Evolutionary conservation across 2,113 vertebrate species (phyloP).

Genomic region (Camelus bactrianus): DNA sequence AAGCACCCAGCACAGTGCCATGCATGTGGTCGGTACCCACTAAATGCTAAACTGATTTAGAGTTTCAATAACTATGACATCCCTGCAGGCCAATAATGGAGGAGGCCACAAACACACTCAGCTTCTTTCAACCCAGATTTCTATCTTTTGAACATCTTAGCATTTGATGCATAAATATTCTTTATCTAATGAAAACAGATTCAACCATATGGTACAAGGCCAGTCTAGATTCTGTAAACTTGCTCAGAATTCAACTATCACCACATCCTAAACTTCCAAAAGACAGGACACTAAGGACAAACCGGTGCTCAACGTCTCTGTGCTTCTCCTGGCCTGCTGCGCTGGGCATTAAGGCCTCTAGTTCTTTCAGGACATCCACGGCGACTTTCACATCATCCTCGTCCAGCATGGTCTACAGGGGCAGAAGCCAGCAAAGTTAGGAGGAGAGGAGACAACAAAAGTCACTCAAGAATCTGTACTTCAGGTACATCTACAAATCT

Average conservation of each 20-base stretch:
- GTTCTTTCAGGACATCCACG: slow-evolving; percentile 95
- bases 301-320: slow-evolving; percentile 91
- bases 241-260: not conserved
- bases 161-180: not conserved
- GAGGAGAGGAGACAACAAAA: not conserved
- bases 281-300: slow-evolving; percentile 24
- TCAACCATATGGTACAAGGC: not conserved
- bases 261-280: not conserved
- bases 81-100: not conserved
- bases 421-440: not conserved
- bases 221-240: not conserved
- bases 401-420: slow-evolving; percentile 91
- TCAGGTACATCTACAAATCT: not conserved
- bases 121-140: not conserved
- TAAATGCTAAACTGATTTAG: not conserved
- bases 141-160: not conserved
- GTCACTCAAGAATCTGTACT: not conserved
- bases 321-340: slow-evolving; percentile 85
- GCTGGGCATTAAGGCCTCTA: slow-evolving; percentile 97
- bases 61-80: not conserved
- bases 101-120: not conserved
- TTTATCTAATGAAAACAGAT: not conserved
- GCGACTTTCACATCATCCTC: slow-evolving; percentile 98
- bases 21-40: not conserved
- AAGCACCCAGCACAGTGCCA: not conserved